phyloP scores from a whole-genome alignment of 2,797 vertebrate genomes.

The Rhynchonycteris naso region DNA sequence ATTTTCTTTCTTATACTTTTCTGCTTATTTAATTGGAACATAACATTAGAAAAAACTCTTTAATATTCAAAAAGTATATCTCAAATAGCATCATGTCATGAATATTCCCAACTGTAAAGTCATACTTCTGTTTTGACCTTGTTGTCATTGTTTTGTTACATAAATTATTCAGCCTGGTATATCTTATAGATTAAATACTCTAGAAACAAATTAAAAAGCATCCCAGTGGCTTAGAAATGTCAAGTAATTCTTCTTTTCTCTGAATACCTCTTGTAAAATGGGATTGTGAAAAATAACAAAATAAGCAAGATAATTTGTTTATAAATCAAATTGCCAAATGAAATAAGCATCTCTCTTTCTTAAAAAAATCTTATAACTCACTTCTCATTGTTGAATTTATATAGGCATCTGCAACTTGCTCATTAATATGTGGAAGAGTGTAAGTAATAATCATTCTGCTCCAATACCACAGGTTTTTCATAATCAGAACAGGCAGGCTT shows the following conservation, averaged over 20 bases:
- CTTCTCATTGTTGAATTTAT: slow-evolving; percentile 37
- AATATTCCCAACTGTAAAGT: slow-evolving; percentile 80
- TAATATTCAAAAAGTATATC: slow-evolving; percentile 79
- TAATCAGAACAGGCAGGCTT: not conserved
- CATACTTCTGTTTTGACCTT: slow-evolving; percentile 79
- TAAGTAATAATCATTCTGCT: not conserved
- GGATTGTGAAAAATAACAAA: slow-evolving; percentile 61
- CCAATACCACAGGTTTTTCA: not conserved
- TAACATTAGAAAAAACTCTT: slow-evolving; percentile 76
- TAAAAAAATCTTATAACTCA: not conserved
- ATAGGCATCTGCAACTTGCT: not conserved
- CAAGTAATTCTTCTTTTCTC: slow-evolving; percentile 53
- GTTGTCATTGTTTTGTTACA: slow-evolving; percentile 83
- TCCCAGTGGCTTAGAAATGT: slow-evolving; percentile 73
- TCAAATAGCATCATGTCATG: slow-evolving; percentile 73
- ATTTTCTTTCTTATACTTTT: slow-evolving; percentile 73
- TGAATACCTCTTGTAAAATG: slow-evolving; percentile 66
- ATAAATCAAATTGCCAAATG: slow-evolving; percentile 52
- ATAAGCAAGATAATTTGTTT: slow-evolving; percentile 67
- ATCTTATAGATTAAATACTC: slow-evolving; percentile 77
- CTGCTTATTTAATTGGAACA: slow-evolving; percentile 76
- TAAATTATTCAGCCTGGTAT: slow-evolving; percentile 81
- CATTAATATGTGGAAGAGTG: not conserved
- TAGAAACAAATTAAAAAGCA: slow-evolving; percentile 78
- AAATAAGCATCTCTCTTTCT: slow-evolving; percentile 4